phyloP scores from a whole-genome alignment of 2,797 vertebrate genomes.

The Nannoperca obscura region DNA sequence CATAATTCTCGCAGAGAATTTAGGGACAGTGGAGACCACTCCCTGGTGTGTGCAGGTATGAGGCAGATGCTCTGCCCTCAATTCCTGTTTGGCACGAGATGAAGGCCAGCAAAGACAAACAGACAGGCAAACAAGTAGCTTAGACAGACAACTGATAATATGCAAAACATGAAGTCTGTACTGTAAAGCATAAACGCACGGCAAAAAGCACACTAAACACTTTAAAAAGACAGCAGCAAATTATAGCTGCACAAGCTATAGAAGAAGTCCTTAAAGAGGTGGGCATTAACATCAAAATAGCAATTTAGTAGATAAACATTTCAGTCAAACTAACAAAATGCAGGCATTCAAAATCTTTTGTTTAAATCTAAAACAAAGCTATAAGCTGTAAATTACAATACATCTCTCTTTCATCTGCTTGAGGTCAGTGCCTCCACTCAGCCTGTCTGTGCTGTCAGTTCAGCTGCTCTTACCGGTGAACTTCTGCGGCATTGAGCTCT shows the following conservation, averaged over 20 bases:
- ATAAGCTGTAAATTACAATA: neutral
- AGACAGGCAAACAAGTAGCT: constrained; percentile 67
- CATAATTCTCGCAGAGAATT: constrained; percentile 58
- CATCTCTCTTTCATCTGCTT: neutral
- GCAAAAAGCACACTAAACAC: constrained; percentile 46
- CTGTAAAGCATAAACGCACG: constrained; percentile 32
- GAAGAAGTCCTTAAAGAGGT: neutral
- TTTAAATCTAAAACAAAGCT: neutral
- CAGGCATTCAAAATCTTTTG: neutral
- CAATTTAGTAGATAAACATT: neutral
- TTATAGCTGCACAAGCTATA: neutral
- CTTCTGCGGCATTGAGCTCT: constrained; percentile 97
- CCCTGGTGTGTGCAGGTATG: constrained; percentile 59
- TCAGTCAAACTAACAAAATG: neutral
- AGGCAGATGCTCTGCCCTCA: constrained; percentile 63
- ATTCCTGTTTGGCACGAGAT: constrained; percentile 66
- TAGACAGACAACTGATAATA: constrained; percentile 49
- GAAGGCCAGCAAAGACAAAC: constrained; percentile 64
- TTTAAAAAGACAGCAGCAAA: constrained; percentile 3
- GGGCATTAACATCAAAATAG: neutral
- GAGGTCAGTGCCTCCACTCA: neutral
- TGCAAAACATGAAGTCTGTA: constrained; percentile 20
- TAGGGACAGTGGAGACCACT: constrained; percentile 57
- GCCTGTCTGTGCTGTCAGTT: neutral
- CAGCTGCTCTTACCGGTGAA: constrained; percentile 91